Evolutionary conservation across 2,113 vertebrate genomes (phyloP), one percentile per base, ranked within the genome.

Genomic region (Phoenicopterus ruber): DNA sequence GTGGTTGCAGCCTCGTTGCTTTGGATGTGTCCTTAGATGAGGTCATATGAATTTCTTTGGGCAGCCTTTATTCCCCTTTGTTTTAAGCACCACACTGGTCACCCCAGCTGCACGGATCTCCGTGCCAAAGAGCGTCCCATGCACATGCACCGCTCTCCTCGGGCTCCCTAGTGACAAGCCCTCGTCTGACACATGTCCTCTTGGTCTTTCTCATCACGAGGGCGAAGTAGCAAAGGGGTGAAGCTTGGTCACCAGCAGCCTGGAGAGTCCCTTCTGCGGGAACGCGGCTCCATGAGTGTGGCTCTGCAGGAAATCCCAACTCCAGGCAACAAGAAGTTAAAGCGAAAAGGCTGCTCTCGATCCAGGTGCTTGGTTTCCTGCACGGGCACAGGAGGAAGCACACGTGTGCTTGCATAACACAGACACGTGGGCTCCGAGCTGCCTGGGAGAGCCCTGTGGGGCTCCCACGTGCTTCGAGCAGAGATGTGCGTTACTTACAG

Each of bases 51-150:
- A 84, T 96, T 90, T 81, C 94, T 86, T 86, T 2, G 58, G 93
- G 65, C 93, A 91, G 84, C 49, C 49, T 97, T 91, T 97, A 11
- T 96, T 96, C 83, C 87, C 89, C 84, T 97, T 97, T 97, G 96
- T 96, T 3, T 44, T 11, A 42, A 85, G 83, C 90, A 49, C 80
- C 59, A 24, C 61, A 20, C 25, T 8, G 72, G 36, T 49, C 87
- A 69, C 40, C 49, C 73, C 97, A 97, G 94, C 96, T 97, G 96
- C 26, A 17, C 2, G 4, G 69, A 66, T 82, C 82, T 59, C 65
- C 0, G 11, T 97, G 97, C 93, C 93, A 95, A 18, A 58, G 17
- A 90, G 55, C 0, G 6, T 90, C 82, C 81, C 22, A 3, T 14
- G 46, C 71, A 52, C 82, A 66, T 29, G 58, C 16, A 10, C 62